A percentile compares a stretch with the other conserved stretches of the same genome.
phyloP scores from a whole-genome alignment of 1,140 invertebrate genomes.

The Centruroides sculpturatus region DNA sequence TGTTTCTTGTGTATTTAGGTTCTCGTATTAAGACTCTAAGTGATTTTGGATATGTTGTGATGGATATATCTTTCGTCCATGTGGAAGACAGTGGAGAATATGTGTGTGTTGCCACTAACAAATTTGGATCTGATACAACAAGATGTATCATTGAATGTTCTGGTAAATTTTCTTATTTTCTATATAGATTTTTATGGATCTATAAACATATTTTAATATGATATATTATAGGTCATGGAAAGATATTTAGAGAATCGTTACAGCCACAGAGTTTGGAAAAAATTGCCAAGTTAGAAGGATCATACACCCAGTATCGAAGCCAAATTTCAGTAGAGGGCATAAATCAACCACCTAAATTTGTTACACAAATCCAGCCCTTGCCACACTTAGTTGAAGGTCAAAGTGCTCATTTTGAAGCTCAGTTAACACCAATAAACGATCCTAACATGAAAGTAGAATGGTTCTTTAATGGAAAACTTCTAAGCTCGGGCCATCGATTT shows the following conservation, averaged over 20 bases:
- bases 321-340: conserved; percentile 42
- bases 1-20: conserved; percentile 29
- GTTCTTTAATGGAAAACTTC: conserved; percentile 83
- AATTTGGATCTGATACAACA: conserved; percentile 68
- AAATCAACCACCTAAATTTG: conserved; percentile 61
- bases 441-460: conserved; percentile 87
- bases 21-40: conserved; percentile 85
- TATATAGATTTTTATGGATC: neutral
- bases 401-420: conserved; percentile 83
- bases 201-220: conserved; percentile 4
- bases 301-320: conserved; percentile 31
- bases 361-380: conserved; percentile 68
- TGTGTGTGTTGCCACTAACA: conserved; percentile 68
- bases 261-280: conserved; percentile 84
- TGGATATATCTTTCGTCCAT: conserved; percentile 88
- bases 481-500: conserved; percentile 64
- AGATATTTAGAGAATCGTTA: conserved; percentile 81
- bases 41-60: conserved; percentile 88
- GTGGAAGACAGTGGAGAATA: conserved; percentile 81
- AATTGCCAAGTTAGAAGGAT: conserved; percentile 68
- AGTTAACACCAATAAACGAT: conserved; percentile 77
- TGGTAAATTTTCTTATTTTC: neutral
- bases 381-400: conserved; percentile 76
- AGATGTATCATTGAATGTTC: conserved; percentile 37
- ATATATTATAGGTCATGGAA: conserved; percentile 40